Percentiles rank a stretch among this genome's conserved stretches.
Conservation (phyloP, 2,888 invertebrate species). For the Nesidiocoris tenuis region DNA sequence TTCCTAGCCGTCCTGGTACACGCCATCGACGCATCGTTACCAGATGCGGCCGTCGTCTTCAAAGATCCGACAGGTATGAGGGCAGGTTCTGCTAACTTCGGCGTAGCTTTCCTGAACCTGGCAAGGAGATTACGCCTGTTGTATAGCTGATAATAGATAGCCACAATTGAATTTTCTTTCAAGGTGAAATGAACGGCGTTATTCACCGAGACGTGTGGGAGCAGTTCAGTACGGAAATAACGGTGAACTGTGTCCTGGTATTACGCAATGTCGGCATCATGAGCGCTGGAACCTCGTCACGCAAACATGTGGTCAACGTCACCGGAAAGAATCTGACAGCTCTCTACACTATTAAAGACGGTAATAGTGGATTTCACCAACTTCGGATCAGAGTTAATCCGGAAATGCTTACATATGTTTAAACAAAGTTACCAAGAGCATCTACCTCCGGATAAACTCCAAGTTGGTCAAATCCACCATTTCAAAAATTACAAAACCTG, state of each 20-base stretch:
- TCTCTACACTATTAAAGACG: constrained; percentile 48
- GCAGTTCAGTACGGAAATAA: constrained; percentile 50
- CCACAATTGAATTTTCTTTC: too few species aligned
- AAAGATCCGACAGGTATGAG: constrained; percentile 51
- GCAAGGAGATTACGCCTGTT: too few species aligned
- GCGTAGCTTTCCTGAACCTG: background rate
- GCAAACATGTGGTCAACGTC: constrained; percentile 51
- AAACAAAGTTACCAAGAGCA: too few species aligned
- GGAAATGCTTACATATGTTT: too few species aligned
- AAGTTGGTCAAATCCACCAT: too few species aligned
- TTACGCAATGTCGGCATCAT: constrained; percentile 51
- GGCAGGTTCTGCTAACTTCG: background rate
- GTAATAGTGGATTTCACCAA: too few species aligned
- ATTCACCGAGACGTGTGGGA: constrained; percentile 56
- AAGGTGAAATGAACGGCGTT: constrained; percentile 56
- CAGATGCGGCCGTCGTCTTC: constrained; percentile 52
- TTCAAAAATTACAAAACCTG: too few species aligned
- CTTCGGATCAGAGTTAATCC: too few species aligned
- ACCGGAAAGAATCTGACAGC: constrained; percentile 51
- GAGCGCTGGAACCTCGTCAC: constrained; percentile 49
- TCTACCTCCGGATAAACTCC: too few species aligned
- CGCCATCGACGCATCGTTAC: constrained; percentile 51
- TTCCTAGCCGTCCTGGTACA: constrained; percentile 52
- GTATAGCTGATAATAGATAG: too few species aligned
- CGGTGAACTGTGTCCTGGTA: constrained; percentile 51